Evolutionary conservation across 1,140 invertebrate genomes (phyloP).

Genomic region (Bombus sylvicola): DNA sequence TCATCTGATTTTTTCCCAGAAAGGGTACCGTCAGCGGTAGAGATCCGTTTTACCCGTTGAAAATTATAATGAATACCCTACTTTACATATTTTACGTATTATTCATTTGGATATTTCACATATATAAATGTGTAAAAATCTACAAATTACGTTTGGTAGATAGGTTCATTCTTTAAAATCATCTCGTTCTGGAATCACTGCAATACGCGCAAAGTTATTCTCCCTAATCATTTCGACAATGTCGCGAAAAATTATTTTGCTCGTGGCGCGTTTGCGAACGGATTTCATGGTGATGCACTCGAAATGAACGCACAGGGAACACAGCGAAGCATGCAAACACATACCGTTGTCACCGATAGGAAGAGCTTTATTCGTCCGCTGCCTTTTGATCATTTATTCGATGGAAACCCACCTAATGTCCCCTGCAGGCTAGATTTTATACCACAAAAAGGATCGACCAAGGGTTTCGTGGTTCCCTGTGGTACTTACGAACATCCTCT

Average conservation of each 20-base stretch:
- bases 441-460: constrained; percentile 12
- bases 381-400: constrained; percentile 65
- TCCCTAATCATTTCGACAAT: not conserved
- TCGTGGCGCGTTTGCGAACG: not conserved
- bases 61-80: too few relatives aligned
- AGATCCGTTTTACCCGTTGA: too few relatives aligned
- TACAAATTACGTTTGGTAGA: too few relatives aligned
- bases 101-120: too few relatives aligned
- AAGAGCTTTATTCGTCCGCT: constrained; percentile 29
- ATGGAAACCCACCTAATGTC: constrained; percentile 55
- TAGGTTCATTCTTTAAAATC: too few relatives aligned
- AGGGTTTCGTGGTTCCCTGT: not conserved
- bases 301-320: not conserved
- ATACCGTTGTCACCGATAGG: not conserved
- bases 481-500: constrained; percentile 40
- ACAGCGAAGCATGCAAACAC: not conserved
- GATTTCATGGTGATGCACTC: not conserved
- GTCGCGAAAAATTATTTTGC: not conserved
- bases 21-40: too few relatives aligned
- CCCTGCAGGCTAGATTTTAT: constrained; percentile 22
- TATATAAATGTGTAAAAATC: too few relatives aligned
- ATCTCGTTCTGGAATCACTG: not conserved
- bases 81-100: too few relatives aligned
- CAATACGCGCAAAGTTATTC: not conserved
- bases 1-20: too few relatives aligned